These are phyloP conservation scores for Sicus ferrugineus DNA, from an alignment of 2,888 invertebrate species.

Conservation along the genomic window DNA sequence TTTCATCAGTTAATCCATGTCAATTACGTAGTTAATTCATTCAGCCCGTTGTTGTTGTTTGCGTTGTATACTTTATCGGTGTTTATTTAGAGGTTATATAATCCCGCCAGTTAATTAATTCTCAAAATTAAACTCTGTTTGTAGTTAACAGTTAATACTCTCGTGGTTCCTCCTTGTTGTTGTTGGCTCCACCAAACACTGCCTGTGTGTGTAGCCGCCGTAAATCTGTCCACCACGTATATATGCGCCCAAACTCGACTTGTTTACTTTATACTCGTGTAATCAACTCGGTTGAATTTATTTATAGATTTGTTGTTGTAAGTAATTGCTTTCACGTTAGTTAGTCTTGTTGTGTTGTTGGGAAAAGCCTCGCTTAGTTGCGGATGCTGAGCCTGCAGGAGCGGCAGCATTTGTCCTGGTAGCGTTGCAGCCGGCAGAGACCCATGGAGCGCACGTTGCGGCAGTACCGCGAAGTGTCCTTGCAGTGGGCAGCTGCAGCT, in stretches of 20 bases:
- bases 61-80: conserved; percentile 25
- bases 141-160: conserved; percentile 32
- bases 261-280: background rate
- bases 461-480: conserved; percentile 85
- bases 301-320: conserved; percentile 21
- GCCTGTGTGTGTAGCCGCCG: background rate
- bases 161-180: conserved; percentile 35
- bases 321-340: conserved; percentile 39
- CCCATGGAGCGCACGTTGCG: conserved; percentile 87
- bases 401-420: conserved; percentile 87
- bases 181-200: conserved; percentile 19
- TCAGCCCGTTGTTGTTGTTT: conserved; percentile 36
- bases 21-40: too few species aligned
- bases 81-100: conserved; percentile 22
- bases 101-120: conserved; percentile 13
- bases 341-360: conserved; percentile 22
- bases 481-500: conserved; percentile 72
- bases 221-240: too few species aligned
- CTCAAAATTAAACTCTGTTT: conserved; percentile 6
- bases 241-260: too few species aligned
- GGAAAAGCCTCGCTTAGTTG: conserved; percentile 2
- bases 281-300: conserved; percentile 5
- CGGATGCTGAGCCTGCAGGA: conserved; percentile 70
- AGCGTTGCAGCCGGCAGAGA: conserved; percentile 84
- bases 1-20: conserved; percentile 4